Base-by-base conservation (phyloP, 2,113 vertebrate genomes). In the Rhinopithecus roxellana region DNA sequence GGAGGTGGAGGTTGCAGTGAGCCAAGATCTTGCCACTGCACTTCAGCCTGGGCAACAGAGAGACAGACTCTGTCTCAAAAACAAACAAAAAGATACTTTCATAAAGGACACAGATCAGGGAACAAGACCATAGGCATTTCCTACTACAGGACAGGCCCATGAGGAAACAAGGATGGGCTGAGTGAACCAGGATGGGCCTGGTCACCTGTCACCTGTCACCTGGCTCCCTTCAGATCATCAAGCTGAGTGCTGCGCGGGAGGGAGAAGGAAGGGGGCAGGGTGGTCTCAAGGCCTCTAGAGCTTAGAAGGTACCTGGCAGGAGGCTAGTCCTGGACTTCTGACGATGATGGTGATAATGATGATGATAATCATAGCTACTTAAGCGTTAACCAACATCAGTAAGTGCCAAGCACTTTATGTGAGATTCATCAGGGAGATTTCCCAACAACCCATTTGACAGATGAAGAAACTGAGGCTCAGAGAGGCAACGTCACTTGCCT, bases 361-460 rank as follows among this genome's bases (percentile, higher is more conserved):
- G 22, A 17, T 12, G 48, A 27, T 20, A 6, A 52, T 30, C 48
- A 45, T 2, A 0, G 32, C 8, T 0, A 2, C 18, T 20, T 4
- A 6, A 4, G n/a, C 30, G 3, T 6, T 11, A 64, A 7, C 38
- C 8, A 79, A 52, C 6, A 0, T 35, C 5, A 5, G 35, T 4
- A 5, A 3, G 23, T 17, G 7, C 80, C 77, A 13, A 0, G 23
- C 45, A 18, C 25, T n/a, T 64, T 4, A 5, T 2, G 25, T n/a
- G 32, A 11, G 3, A 77, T 70, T 69, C 85, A 79, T 75, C 23
- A 40, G 80, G 3, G 30, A 59, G 5, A 11, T 11, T 10, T 57
- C 72, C 82, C 55, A 40, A 48, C 5, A 5, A 16, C 72, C 67
- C 83, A 25, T 22, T 48, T 35, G 32, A 25, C 67, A 57, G 93